Percentiles rank a stretch among this genome's conserved stretches.
Evolutionary conservation across 1,140 invertebrate genomes (phyloP).

Genomic region (Maconellicoccus hirsutus): DNA sequence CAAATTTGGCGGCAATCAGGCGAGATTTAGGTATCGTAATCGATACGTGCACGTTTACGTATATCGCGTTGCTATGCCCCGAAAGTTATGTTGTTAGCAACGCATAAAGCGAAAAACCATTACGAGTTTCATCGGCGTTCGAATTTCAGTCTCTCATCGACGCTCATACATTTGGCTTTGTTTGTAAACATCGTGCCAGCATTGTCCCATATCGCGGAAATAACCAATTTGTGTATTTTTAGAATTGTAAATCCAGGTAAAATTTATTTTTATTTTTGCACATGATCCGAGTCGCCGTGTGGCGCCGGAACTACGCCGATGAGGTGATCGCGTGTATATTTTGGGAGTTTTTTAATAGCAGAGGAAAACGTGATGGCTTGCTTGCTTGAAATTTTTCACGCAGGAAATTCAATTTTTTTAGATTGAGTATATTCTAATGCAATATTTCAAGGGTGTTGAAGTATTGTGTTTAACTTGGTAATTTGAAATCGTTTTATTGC

Average conservation of each 20-base stretch:
- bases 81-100: constrained; percentile 17
- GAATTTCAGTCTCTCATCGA: neutral
- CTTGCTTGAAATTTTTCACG: no score
- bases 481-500: no score
- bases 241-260: neutral
- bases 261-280: neutral
- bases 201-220: neutral
- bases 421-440: no score
- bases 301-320: no score
- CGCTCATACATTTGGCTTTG: neutral
- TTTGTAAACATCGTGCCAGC: neutral
- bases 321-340: no score
- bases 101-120: neutral
- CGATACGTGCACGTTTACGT: neutral
- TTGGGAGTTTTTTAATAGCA: no score
- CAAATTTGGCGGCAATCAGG: constrained; percentile 16
- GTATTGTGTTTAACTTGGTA: no score
- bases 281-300: no score
- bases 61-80: neutral
- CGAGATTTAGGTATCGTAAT: constrained; percentile 13
- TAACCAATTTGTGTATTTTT: neutral
- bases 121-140: neutral
- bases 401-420: no score
- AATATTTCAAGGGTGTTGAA: no score
- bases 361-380: no score